phyloP scores from a whole-genome alignment of 2,888 invertebrate genomes.

The Lasiommata megera region DNA sequence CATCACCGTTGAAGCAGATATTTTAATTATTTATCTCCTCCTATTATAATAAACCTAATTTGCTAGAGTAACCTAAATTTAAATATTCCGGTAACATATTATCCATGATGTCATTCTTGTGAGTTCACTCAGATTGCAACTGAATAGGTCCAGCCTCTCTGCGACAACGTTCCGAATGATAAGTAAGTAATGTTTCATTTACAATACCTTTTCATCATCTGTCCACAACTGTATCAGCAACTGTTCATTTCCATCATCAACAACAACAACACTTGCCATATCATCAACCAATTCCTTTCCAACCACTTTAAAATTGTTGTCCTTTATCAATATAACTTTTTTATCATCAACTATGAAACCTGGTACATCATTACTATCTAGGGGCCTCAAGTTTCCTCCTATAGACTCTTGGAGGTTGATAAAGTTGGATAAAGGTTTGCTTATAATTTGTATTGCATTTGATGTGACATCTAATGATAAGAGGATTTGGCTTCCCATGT shows the following conservation, averaged over 20 bases:
- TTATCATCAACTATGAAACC: conserved; percentile 64
- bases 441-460: conserved; percentile 69
- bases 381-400: conserved; percentile 46
- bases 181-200: not conserved
- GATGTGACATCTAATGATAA: conserved; percentile 83
- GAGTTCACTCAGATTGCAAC: too few species aligned
- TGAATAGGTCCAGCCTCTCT: too few species aligned
- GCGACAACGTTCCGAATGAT: too few species aligned
- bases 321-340: conserved; percentile 58
- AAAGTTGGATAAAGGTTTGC: conserved; percentile 65
- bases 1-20: too few species aligned
- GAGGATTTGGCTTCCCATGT: conserved; percentile 69
- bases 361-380: conserved; percentile 56
- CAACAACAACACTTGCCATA: conserved; percentile 54
- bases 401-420: conserved; percentile 38
- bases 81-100: too few species aligned
- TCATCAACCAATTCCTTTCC: conserved; percentile 46
- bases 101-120: too few species aligned
- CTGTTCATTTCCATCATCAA: conserved; percentile 54
- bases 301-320: conserved; percentile 53
- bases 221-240: conserved; percentile 61
- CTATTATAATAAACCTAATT: too few species aligned
- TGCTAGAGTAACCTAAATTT: too few species aligned
- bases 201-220: conserved; percentile 53
- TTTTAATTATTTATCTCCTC: too few species aligned